Base-by-base conservation (phyloP, 2,113 vertebrate genomes). In the Rhinopomastus cyanomelas region DNA sequence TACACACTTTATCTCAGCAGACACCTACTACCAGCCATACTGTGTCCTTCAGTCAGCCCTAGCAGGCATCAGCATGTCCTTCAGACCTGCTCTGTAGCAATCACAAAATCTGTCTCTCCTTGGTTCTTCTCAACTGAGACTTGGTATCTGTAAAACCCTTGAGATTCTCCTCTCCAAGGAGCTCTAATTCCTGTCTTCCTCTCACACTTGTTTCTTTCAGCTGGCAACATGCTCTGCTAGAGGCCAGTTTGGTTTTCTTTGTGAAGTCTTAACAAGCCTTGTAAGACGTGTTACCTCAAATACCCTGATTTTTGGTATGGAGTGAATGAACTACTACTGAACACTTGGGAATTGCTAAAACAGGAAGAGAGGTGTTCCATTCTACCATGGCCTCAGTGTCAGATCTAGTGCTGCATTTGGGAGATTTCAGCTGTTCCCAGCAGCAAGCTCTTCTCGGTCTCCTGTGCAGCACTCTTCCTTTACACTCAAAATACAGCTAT, bases 221-320 rank as follows among this genome's bases (percentile, higher is more conserved):
- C 57, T 94, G 62, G 60, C 91, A 95, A 79, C 84, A 90, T 69
- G 62, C 66, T 83, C 65, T 64, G 85, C 92, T 88, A 57, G 55
- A 89, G 91, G 94, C 88, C 92, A 97, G 83, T 26, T 77, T 80
- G n/a, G n/a, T n/a, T 92, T 93, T 88, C 92, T 71, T 76, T 64
- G 60, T 68, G 39, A 92, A 65, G 71, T 87, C 96, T 95, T 96
- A 95, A 97, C 93, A 96, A 96, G 94, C 46, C 83, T 81, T 92
- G 89, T 88, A 96, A 92, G 88, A 94, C 44, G 53, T 75, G 85
- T 92, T 94, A 91, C 90, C 92, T 96, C 96, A 88, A 94, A 95
- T 95, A 83, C 91, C 86, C 93, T 78, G 79, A 81, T 95, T 96
- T 96, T 90, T 96, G 94, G 92, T 94, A 91, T 76, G 68, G 96